Conservation (phyloP, 2,797 vertebrate genomes). For the Bradypodion pumilum region DNA sequence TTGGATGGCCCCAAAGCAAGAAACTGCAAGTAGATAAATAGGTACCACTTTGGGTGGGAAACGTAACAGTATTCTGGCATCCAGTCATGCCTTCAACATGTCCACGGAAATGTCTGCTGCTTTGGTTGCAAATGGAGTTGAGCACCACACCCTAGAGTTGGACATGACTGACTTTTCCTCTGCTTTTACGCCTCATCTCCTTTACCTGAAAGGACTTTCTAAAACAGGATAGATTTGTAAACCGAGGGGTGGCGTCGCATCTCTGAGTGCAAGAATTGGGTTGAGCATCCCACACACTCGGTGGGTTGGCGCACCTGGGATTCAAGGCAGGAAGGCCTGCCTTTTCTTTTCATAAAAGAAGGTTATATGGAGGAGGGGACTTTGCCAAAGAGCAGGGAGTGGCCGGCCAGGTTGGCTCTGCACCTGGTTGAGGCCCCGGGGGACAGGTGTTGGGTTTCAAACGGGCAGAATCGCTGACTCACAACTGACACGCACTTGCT, state of each 20-base stretch:
- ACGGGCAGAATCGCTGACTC: conserved; percentile 30
- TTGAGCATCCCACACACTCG: background rate
- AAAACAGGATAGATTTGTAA: too few species aligned
- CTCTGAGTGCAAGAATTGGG: background rate
- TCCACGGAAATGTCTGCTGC: too few species aligned
- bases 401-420: background rate
- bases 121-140: too few species aligned
- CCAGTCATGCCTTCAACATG: too few species aligned
- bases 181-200: background rate
- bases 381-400: background rate
- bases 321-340: background rate
- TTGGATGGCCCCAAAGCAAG: too few species aligned
- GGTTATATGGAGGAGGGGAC: background rate
- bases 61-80: too few species aligned
- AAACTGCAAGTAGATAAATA: too few species aligned
- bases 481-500: background rate
- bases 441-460: conserved; percentile 16
- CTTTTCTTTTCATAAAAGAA: background rate
- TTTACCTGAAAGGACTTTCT: too few species aligned
- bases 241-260: too few species aligned
- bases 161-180: background rate
- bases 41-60: too few species aligned
- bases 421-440: background rate
- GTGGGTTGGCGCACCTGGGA: background rate
- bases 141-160: too few species aligned